Percentiles rank a stretch among this genome's conserved stretches.
Conservation (phyloP, 2,888 invertebrate species). For the Metacarcinus magister region DNA sequence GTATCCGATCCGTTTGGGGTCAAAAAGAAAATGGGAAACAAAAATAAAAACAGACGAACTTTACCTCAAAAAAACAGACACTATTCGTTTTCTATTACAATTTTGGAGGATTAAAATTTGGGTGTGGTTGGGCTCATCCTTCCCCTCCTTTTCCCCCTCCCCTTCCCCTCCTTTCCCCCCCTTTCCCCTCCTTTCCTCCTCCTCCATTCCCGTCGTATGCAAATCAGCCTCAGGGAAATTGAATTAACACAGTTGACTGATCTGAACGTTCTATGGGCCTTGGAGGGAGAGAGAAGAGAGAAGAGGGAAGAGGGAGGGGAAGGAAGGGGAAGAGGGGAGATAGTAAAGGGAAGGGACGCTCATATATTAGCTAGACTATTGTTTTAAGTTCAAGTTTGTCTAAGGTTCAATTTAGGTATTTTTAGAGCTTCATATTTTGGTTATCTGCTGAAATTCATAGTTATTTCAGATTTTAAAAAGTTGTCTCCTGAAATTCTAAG, state of each 20-base stretch:
- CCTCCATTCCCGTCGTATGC: background rate
- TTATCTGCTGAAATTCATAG: too few species aligned
- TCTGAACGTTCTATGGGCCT: background rate
- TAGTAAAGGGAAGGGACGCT: too few species aligned
- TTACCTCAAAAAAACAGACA: background rate
- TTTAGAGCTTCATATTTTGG: too few species aligned
- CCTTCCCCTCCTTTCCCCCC: background rate
- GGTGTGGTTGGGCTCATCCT: background rate
- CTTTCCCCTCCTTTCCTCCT: background rate
- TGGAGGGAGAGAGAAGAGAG: background rate
- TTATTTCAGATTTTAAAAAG: too few species aligned
- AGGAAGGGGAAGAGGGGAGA: background rate
- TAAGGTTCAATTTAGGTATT: background rate
- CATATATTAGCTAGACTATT: too few species aligned
- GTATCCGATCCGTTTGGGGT: background rate
- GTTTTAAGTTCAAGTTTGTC: too few species aligned
- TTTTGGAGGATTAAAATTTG: background rate
- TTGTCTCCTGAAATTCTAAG: background rate
- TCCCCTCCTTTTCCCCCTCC: background rate
- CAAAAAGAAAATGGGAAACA: background rate
- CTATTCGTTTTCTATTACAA: background rate
- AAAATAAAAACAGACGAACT: background rate
- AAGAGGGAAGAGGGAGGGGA: background rate
- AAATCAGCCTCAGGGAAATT: slow-evolving; percentile 56
- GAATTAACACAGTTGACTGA: slow-evolving; percentile 60